These are phyloP conservation scores for Gymnobelideus leadbeateri DNA, from an alignment of 2,113 vertebrate genomes.

Conservation along the genomic window DNA sequence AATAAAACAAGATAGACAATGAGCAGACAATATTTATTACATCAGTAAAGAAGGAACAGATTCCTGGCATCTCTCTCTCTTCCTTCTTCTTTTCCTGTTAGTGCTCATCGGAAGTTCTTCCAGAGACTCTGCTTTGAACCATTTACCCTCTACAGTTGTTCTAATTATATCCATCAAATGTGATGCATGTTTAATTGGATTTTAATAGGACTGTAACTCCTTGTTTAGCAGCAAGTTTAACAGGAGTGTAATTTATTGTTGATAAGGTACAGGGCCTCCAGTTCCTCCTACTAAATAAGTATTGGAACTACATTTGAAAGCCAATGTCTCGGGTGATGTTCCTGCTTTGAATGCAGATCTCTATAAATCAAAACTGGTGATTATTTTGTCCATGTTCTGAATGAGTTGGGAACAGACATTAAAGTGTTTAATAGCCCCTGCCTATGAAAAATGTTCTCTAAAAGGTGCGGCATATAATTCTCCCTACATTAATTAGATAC, in stretches of 20 bases:
- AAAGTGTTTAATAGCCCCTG: slow-evolving; percentile 1
- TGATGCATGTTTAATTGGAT: slow-evolving; percentile 77
- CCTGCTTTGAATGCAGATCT: slow-evolving; percentile 54
- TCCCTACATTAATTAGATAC: slow-evolving; percentile 37
- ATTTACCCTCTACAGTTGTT: slow-evolving; percentile 72
- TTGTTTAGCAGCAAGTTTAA: slow-evolving; percentile 78
- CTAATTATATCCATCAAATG: slow-evolving; percentile 80
- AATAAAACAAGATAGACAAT: slow-evolving; percentile 34
- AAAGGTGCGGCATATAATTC: neutral
- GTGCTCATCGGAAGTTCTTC: slow-evolving; percentile 49
- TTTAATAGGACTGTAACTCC: slow-evolving; percentile 77
- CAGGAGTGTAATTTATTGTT: slow-evolving; percentile 72
- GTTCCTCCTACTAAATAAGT: slow-evolving; percentile 71
- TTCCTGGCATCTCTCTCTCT: neutral
- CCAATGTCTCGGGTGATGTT: slow-evolving; percentile 14
- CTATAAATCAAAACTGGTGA: slow-evolving; percentile 65
- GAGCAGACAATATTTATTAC: slow-evolving; percentile 43
- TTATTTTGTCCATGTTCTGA: slow-evolving; percentile 42
- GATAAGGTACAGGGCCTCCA: slow-evolving; percentile 49
- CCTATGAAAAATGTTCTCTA: slow-evolving; percentile 46
- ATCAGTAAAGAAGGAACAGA: slow-evolving; percentile 28
- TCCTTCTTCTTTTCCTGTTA: slow-evolving; percentile 17
- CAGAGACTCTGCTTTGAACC: slow-evolving; percentile 53
- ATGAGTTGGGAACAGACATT: slow-evolving; percentile 52
- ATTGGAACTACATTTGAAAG: slow-evolving; percentile 68